A percentile compares a stretch with the other conserved stretches of the same genome.
phyloP scores from a whole-genome alignment of 2,113 vertebrate genomes.

The Eira barbara region DNA sequence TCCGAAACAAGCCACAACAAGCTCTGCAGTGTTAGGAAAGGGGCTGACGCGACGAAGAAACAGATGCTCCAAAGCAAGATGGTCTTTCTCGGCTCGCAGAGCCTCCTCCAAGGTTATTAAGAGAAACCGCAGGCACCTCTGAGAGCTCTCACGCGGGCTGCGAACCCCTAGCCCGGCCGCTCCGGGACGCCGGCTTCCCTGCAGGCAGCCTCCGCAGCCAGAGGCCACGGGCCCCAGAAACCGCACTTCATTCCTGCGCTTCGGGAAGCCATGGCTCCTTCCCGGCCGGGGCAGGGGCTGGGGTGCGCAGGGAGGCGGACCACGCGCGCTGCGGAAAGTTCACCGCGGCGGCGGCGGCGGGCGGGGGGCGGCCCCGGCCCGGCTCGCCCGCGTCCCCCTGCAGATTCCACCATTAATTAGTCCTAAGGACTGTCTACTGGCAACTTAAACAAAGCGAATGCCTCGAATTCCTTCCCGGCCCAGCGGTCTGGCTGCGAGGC shows the following conservation, averaged over 20 bases:
- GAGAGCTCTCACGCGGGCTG: neutral
- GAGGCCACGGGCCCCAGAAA: conserved; percentile 42
- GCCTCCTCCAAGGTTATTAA: conserved; percentile 48
- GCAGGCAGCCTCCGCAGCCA: conserved; percentile 1
- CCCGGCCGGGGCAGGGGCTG: neutral
- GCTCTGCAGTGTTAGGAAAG: conserved; percentile 69
- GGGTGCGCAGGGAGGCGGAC: conserved; percentile 32
- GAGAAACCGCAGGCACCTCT: conserved; percentile 53
- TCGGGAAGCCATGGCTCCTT: conserved; percentile 63
- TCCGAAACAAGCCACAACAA: conserved; percentile 75
- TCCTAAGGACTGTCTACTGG: conserved; percentile 71
- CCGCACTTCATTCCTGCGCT: conserved; percentile 67
- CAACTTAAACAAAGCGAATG: conserved; percentile 85
- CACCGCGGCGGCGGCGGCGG: conserved; percentile 34
- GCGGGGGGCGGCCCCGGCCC: conserved; percentile 28
- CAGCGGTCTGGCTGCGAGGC: conserved; percentile 68
- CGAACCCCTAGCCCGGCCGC: neutral
- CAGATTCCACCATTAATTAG: conserved; percentile 80
- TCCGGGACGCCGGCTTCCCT: neutral
- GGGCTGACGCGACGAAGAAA: conserved; percentile 74
- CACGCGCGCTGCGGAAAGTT: conserved; percentile 72
- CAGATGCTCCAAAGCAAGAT: conserved; percentile 67
- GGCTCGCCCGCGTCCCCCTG: conserved; percentile 55
- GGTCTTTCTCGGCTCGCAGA: conserved; percentile 40
- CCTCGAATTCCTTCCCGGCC: conserved; percentile 81